Base-by-base conservation (phyloP, 2,113 vertebrate species). In the Amphiprion percula region DNA sequence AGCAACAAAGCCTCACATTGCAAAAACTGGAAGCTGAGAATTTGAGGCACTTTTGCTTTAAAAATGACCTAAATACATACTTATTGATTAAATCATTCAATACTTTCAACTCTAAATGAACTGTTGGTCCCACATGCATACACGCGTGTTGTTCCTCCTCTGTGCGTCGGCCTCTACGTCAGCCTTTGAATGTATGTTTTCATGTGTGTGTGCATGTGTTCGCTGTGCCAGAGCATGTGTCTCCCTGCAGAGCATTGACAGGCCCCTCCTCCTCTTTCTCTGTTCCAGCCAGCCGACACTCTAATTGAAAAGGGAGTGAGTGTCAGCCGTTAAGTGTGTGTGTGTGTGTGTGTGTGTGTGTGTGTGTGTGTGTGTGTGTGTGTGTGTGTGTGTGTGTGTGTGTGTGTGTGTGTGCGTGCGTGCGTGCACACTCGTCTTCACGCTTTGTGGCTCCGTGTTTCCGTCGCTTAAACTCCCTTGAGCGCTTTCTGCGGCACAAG, bases 231-330 rank as follows among this genome's bases (percentile, higher is more conserved):
- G 73, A 85, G 87, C 83, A 83, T 91, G 80, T 79, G 90, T 91
- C 85, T 92, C 86, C 74, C 86, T 26, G 26, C 68, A 60, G 88
- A 88, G 88, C 88, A 80, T 61, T 85, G 81, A 90, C 87, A 88
- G 76, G 68, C 87, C 75, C 89, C 12, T 4, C 24, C 0, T 23
- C 77, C 52, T 23, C 76, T 37, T 78, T 74, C 84, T 86, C 86
- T 90, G 86, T 90, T 90, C 80, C 86, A 93, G 93, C 88, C 87
- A 92, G 92, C 88, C 90, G 91, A 86, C 90, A 70, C 89, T 93
- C 91, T 91, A 93, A 93, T 93, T 93, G 92, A 93, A 93, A 93
- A 90, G 91, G 90, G 92, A 93, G 90, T 85, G 90, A 92, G 91
- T 91, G 91, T 92, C 90, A 91, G 89, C 86, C 82, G 79, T 84